Base-by-base conservation (phyloP, 2,113 vertebrate genomes). In the Serilophus lunatus region DNA sequence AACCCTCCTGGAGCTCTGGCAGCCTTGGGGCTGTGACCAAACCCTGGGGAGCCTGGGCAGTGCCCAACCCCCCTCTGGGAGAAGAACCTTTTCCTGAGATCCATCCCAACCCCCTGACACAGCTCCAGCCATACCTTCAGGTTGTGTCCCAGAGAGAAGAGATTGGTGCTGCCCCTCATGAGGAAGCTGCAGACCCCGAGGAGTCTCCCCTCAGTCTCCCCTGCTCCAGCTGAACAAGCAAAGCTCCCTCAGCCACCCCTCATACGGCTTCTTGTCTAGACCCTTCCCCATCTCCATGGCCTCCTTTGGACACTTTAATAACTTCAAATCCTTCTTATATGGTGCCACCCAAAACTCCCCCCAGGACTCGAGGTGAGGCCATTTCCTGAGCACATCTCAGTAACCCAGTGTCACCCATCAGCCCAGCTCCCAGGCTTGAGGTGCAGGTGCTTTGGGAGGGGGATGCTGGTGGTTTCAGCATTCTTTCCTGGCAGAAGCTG, bases 391-490 rank as follows among this genome's bases (percentile, higher is more conserved):
- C 83, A 18, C 0, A 2, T 63, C 5, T 13, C n/a, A 7, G 4
- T 45, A 18, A 33, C 36, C 31, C 9, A 2, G 38, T 1, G 0
- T 26, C 50, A 13, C 54, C 63, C 64, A 0, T 4, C 14, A 11
- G 64, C 33, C 38, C 3, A 0, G 50, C 50, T 23, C 33, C 44
- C 40, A 7, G n/a, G 17, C 5, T 6, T 0, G 53, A 59, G 49
- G 3, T n/a, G 44, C 3, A 7, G 57, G 13, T 24, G 26, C 36
- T 49, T 13, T 54, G 50, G 59, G 59, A 31, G 23, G 33, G 59
- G 8, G 10, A 1, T 3, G 23, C 0, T 7, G 47, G 31, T 57
- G 49, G 1, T 56, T 69, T 13, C 1, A 31, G 61, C 26, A 0
- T 3, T 26, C 2, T 26, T 56, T 35, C 7, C 26, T 60, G 5